These are phyloP conservation scores for Pogonognathellus flavescens DNA, from an alignment of 1,140 invertebrate species.

Conservation along the genomic window DNA sequence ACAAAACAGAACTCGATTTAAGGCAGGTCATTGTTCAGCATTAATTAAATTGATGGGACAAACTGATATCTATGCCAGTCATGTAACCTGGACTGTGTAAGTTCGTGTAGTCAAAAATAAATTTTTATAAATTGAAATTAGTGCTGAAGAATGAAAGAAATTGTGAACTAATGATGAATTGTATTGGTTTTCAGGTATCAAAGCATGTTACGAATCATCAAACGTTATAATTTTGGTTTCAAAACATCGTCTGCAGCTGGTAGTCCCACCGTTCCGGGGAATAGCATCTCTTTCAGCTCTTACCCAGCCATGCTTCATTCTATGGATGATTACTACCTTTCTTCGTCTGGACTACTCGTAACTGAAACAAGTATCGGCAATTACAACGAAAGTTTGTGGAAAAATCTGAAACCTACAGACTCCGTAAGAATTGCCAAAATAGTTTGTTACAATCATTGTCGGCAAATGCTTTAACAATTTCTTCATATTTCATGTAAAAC, in stretches of 20 bases:
- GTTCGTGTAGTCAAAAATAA: conserved; percentile 56
- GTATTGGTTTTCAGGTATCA: conserved; percentile 75
- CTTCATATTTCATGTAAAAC: too few species aligned
- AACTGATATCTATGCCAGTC: conserved; percentile 75
- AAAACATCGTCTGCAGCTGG: conserved; percentile 73
- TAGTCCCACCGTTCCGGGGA: conserved; percentile 76
- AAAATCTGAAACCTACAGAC: conserved; percentile 73
- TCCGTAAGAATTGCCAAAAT: conserved; percentile 68
- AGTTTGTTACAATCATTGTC: too few species aligned
- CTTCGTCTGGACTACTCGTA: conserved; percentile 77
- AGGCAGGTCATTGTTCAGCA: conserved; percentile 75
- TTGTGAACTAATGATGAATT: too few species aligned
- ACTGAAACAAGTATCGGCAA: conserved; percentile 84
- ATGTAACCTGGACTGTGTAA: conserved; percentile 79
- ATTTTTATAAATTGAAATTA: too few species aligned
- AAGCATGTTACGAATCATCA: conserved; percentile 91
- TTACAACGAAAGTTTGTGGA: conserved; percentile 76
- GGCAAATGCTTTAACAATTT: too few species aligned
- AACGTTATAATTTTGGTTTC: conserved; percentile 88
- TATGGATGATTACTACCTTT: conserved; percentile 88
- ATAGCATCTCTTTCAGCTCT: conserved; percentile 83
- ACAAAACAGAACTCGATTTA: conserved; percentile 67
- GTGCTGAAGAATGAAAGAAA: too few species aligned
- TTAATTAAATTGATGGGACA: conserved; percentile 74
- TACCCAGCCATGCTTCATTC: conserved; percentile 90